Conservation (phyloP, 2,888 invertebrate genomes). For the Eupsilia transversa region DNA sequence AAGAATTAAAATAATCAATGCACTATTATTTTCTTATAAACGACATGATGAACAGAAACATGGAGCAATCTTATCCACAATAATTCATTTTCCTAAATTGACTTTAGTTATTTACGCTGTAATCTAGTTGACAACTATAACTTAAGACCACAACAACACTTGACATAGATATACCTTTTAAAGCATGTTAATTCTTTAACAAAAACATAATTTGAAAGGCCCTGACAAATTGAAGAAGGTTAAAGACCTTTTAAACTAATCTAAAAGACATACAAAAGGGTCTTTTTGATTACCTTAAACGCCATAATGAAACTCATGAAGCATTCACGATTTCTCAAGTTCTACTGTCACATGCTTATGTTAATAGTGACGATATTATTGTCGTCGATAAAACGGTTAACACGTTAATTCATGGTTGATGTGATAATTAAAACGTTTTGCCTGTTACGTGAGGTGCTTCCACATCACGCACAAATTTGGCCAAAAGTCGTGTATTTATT, state of each 20-base stretch:
- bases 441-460: constrained; percentile 49
- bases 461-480: constrained; percentile 53
- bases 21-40: no score
- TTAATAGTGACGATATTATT: constrained; percentile 54
- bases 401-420: constrained; percentile 64
- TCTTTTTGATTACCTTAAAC: constrained; percentile 13
- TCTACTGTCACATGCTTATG: constrained; percentile 34
- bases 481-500: constrained; percentile 8
- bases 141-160: constrained; percentile 18
- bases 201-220: constrained; percentile 16
- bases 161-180: constrained; percentile 32
- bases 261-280: constrained; percentile 46
- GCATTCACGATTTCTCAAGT: constrained; percentile 54
- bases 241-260: constrained; percentile 30
- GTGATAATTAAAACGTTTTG: constrained; percentile 63
- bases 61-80: neutral
- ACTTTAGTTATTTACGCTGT: constrained; percentile 17
- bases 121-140: constrained; percentile 25
- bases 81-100: constrained; percentile 17
- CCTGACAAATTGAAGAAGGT: constrained; percentile 24
- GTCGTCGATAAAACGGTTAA: constrained; percentile 53
- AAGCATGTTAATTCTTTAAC: constrained; percentile 19
- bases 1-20: neutral
- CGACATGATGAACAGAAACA: neutral
- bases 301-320: constrained; percentile 41